Evolutionary conservation across 2,113 vertebrate genomes (phyloP).

Genomic region (Cervus canadensis): DNA sequence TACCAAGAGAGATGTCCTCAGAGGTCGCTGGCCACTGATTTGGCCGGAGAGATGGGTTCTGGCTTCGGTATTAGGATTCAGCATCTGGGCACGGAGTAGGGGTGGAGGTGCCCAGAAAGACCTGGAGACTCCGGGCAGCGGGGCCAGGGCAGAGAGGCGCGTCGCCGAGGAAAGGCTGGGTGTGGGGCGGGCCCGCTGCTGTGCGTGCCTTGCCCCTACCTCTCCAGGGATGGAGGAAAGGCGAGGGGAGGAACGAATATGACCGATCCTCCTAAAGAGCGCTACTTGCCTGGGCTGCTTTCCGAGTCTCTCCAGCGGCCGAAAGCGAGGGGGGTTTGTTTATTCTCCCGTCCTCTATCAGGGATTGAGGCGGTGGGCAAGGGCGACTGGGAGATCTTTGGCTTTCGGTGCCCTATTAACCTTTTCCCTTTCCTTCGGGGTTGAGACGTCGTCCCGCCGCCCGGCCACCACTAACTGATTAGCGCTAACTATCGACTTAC

Average conservation of each 20-base stretch:
- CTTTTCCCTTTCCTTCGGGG: background rate
- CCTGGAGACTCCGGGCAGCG: no score
- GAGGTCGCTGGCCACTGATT: background rate
- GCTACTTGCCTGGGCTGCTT: background rate
- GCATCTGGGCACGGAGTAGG: background rate
- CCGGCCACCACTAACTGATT: background rate
- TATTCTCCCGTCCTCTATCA: background rate
- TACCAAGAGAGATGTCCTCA: background rate
- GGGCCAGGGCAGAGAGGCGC: background rate
- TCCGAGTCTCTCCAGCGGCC: background rate
- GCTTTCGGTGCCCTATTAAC: background rate
- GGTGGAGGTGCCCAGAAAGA: background rate
- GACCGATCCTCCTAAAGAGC: background rate
- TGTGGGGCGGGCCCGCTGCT: background rate
- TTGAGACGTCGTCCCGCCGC: background rate
- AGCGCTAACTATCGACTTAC: background rate
- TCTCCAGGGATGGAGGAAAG: background rate
- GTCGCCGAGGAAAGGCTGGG: background rate
- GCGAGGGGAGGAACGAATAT: background rate
- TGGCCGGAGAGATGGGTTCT: background rate
- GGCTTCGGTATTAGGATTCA: background rate
- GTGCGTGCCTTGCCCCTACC: background rate
- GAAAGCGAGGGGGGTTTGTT: background rate
- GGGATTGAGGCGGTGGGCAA: background rate
- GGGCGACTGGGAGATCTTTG: background rate